Base-by-base conservation (phyloP, 2,797 vertebrate genomes). In the Acipenser oxyrinchus region DNA sequence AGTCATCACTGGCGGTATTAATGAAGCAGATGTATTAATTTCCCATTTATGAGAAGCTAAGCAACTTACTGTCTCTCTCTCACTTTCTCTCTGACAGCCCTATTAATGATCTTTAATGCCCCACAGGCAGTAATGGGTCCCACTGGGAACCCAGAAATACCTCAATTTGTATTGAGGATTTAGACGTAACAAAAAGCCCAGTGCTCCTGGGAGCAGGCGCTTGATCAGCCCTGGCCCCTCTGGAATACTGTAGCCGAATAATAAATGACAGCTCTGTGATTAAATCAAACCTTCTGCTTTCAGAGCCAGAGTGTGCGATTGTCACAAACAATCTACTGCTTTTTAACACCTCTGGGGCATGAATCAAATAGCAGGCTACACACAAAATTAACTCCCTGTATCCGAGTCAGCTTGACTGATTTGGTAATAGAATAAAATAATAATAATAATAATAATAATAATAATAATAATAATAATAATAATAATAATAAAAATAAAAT, bases 61-160 rank as follows among this genome's bases (percentile, higher is more conserved):
- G 86, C 90, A 91, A 93, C 91, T 89, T 87, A 79, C 87, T 83
- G 85, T 87, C 77, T 78, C 72, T 75, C 79, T 81, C 83, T 82
- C 83, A 83, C 78, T 78, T 76, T 85, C 75, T 84, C 80, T 89
- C 91, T 93, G 94, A 95, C 93, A 95, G 93, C 90, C 90, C 90
- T 93, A 94, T 95, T 97, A 97, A 98, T 96, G 95, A 96, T 97
- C 91, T 91, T 95, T 95, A 97, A 97, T 95, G 94, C 92, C 95
- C 94, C 89, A 95, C 94, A 95, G 95, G 94, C 93, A 93, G 91
- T 97, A 97, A 98, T 97, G 91, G 94, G 93, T 89, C 93, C 93
- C 93, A 79, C 88, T 94, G 96, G 95, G 95, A 98, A 90, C 90
- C 89, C 88, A 89, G 89, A 94, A 96, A 95, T 93, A 94, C 89